phyloP scores from a whole-genome alignment of 2,113 vertebrate genomes.

The Upupa epops region DNA sequence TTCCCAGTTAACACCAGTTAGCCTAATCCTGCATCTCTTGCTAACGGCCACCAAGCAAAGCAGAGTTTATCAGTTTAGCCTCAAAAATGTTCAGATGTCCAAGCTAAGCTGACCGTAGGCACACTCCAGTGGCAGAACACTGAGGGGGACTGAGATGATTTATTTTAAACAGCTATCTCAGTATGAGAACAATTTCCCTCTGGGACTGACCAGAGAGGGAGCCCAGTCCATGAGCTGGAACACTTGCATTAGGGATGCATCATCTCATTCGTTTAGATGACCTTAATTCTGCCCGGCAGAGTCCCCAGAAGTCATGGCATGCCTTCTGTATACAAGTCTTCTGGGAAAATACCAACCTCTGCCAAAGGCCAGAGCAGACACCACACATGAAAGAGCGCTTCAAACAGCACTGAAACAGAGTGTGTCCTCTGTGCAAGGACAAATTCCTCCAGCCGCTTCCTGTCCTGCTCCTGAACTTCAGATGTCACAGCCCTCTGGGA shows the following conservation, averaged over 20 bases:
- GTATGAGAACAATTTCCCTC: background rate
- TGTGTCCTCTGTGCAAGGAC: background rate
- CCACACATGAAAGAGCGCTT: background rate
- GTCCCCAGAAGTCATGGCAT: accelerated
- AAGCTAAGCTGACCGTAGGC: background rate
- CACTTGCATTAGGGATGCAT: background rate
- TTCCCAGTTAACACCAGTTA: background rate
- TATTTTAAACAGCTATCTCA: background rate
- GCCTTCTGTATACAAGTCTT: background rate
- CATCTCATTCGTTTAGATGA: background rate
- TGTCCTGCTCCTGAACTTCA: background rate
- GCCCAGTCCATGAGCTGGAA: background rate
- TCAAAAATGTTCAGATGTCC: background rate
- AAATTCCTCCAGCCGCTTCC: background rate
- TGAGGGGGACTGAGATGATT: background rate
- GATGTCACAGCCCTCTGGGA: background rate
- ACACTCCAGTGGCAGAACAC: background rate
- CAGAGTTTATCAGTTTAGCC: background rate
- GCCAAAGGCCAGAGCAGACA: background rate
- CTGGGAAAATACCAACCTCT: slow-evolving; percentile 19
- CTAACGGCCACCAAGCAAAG: background rate
- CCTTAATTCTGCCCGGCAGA: background rate
- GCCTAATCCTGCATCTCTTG: background rate
- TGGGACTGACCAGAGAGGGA: background rate
- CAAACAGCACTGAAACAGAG: background rate